Evolutionary conservation across 2,888 invertebrate species (phyloP), one percentile per base, ranked within the genome.

Genomic region (Venusia cambrica): DNA sequence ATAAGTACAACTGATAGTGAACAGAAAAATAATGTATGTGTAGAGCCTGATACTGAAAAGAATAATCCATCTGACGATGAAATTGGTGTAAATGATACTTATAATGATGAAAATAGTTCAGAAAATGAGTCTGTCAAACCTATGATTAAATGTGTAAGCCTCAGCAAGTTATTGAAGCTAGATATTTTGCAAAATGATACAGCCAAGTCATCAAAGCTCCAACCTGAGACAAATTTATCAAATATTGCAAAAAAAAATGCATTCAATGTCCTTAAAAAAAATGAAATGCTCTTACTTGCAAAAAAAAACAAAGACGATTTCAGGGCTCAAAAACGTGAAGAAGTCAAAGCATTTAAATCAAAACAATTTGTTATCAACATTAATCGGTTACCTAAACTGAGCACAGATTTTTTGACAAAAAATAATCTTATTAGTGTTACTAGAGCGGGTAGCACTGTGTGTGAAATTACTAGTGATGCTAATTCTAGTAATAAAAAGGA

Each of bases 121-220:
- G 18, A 43, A 25, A 38, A 19, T 15, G 42, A 51, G 8, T 17
- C 46, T 5, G 9, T 3, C 27, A 75, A 62, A 45, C 71, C 77
- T 3, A 13, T 73, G 1, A 72, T 87, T 26, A 83, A 84, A 57
- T 83, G 83, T 75, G 77, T 87, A 4, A 79, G 66, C 52, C 57
- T 85, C 11, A 70, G 42, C 24, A 81, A 79, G 53, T 57, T 87
- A 47, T 56, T 84, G 1, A 81, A 74, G 54, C 73, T 77, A 20
- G 61, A 74, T 48, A 13, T 65, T n/a, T 8, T 58, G 32, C 5
- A 32, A 31, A 37, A 33, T 25, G 31, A 38, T 19, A 37, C 26
- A 31, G 38, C 14, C n/a, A 29, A 30, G 30, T 4, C 32, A 3
- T 19, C 22, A 5, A 3, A 6, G 9, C 5, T 5, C 9, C 8